phyloP scores from a whole-genome alignment of 1,140 invertebrate genomes.

The Dendroctonus ponderosae region DNA sequence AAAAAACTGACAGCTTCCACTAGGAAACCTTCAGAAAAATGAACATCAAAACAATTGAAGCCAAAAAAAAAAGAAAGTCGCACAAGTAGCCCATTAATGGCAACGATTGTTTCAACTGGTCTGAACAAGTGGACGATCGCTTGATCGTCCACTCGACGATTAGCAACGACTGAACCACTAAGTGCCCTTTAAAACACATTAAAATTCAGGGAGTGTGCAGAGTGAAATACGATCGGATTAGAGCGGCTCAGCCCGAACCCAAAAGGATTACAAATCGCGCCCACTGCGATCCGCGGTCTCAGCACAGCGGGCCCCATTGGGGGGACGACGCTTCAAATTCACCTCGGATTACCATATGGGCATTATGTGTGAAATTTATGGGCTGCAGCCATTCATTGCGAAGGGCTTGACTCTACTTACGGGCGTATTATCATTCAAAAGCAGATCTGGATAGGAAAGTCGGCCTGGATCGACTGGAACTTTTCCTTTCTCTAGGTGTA shows the following conservation, averaged over 20 bases:
- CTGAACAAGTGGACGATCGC: too few relatives aligned
- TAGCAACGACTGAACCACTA: conserved; percentile 1
- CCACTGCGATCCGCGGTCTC: conserved; percentile 7
- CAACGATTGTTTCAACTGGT: too few relatives aligned
- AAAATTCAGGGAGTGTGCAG: conserved; percentile 31
- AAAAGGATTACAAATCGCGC: conserved; percentile 33
- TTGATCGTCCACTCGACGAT: not conserved
- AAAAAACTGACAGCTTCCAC: too few relatives aligned
- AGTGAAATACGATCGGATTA: conserved; percentile 31
- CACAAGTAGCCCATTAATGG: too few relatives aligned
- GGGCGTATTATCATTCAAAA: too few relatives aligned
- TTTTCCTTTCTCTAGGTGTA: not conserved
- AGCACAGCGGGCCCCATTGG: conserved; percentile 7
- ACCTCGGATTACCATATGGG: conserved; percentile 15
- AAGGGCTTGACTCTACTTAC: too few relatives aligned
- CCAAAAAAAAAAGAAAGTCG: too few relatives aligned
- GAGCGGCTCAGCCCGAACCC: conserved; percentile 14
- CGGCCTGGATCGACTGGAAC: not conserved
- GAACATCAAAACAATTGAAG: too few relatives aligned
- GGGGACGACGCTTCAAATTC: not conserved
- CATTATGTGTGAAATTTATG: not conserved
- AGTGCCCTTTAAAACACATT: conserved; percentile 7
- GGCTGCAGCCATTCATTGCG: not conserved
- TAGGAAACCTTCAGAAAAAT: too few relatives aligned
- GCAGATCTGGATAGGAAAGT: not conserved